Evolutionary conservation across 2,888 invertebrate genomes (phyloP), one percentile per base, ranked within the genome.

Genomic region (Pseudococcus jackbeardsleyi): DNA sequence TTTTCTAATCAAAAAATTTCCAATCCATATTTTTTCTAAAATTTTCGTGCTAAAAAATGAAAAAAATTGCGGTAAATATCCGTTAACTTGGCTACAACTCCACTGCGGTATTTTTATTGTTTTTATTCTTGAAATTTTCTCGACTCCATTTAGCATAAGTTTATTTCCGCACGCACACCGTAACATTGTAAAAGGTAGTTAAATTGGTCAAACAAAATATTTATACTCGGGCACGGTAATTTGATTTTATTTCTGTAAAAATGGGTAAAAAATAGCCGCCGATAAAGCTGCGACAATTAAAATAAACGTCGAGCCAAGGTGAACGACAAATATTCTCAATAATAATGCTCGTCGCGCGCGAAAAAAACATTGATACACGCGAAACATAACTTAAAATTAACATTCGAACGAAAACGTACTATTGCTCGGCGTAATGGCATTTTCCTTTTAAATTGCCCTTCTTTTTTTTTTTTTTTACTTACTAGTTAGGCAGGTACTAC

Each of bases 291-390:
- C 17, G 72, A 72, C 72, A 72, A 72, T 72, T 72, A 33, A 72
- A 68, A 17, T 39, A 72, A 72, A 72, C 33, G 22, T 42, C 42
- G 42, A 19, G 26, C 33, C 72, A 72, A 72, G 72, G 72, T 72
- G 72, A 72, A 72, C 72, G 72, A 72, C 33, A 72, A 72, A 72
- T 42, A 33, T 72, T 72, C 72, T 39, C 15, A 26, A 72, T 19
- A 72, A 72, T 72, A 72, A 33, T 33, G 72, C 33, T 15, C 17
- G 72, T 72, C 26, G 33, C 72, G 72, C 33, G 72, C 26, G 33
- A 72, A 72, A 72, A 72, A 39, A 72, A 6, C 72, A 64, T 72
- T 72, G 15, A 33, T 39, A 72, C 72, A 72, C 72, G 72, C 64
- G 11, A 64, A 64, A 64, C 54, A 68, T 72, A 72, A 72, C 17